Percentiles rank a stretch among this genome's conserved stretches.
phyloP scores from a whole-genome alignment of 2,113 vertebrate species.

The Silurus glanis region DNA sequence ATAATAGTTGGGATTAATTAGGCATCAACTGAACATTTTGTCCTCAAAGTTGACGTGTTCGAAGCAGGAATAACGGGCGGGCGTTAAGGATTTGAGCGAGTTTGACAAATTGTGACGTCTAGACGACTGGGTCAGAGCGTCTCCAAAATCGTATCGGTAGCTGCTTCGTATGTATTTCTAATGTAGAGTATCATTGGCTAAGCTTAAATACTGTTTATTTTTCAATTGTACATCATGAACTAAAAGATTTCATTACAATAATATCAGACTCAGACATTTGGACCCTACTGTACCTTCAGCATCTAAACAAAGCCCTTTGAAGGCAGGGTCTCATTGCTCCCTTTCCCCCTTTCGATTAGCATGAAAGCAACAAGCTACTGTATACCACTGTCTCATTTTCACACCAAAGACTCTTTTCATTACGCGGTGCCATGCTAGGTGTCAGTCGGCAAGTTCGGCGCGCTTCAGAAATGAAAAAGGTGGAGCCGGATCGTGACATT shows the following conservation, averaged over 20 bases:
- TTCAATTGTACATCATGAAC: not conserved
- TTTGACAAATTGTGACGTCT: no score
- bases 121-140: no score
- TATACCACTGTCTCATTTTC: not conserved
- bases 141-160: no score
- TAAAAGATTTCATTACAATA: not conserved
- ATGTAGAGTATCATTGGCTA: no score
- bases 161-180: no score
- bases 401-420: conserved; percentile 43
- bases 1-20: no score
- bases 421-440: conserved; percentile 6
- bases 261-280: not conserved
- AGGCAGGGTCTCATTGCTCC: not conserved
- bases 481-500: conserved; percentile 54
- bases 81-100: no score
- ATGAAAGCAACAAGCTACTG: conserved; percentile 12
- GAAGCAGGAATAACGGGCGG: no score
- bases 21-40: no score
- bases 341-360: not conserved
- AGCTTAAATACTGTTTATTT: no score
- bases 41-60: no score
- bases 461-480: conserved; percentile 45
- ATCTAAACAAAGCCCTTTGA: not conserved
- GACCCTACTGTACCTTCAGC: not conserved
- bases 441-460: conserved; percentile 37